Base-by-base conservation (phyloP, 1,140 invertebrate species). In the Macrobrachium nipponense region DNA sequence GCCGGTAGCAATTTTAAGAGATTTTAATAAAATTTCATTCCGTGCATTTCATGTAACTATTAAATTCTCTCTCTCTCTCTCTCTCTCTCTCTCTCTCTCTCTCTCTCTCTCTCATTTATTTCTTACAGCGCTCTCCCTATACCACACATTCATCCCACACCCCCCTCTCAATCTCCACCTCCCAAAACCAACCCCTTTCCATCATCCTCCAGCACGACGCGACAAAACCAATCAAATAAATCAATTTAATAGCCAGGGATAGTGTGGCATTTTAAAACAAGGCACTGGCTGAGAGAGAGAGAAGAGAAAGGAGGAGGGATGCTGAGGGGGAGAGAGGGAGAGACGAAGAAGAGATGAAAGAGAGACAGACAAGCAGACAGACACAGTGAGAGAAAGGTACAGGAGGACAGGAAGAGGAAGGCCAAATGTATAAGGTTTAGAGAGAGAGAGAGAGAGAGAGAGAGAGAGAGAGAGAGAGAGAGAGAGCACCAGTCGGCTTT, bases 151-250 rank as follows among this genome's bases (percentile, higher is more conserved):
- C 73, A 36, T 43, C 43, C n/a, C 75, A n/a, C 44, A n/a, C 44
- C 73, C 43, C 36, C 27, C 68, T 18, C 68, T 36, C 43, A 73
- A 36, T n/a, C 43, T 14, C 44, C 27, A 12, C 17, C 72, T 44
- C 43, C 72, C n/a, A 68, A 68, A 36, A 23, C 36, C 44, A 43
- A 11, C 68, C 64, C 64, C 64, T n/a, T 27, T 11, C n/a, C 64
- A 12, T 27, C 64, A 17, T 27, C n/a, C n/a, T n/a, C 72, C 36
- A 11, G 10, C 72, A 75, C 72, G 43, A 51, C 44, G 43, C 72
- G 72, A 75, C 72, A 36, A 36, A 75, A 75, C 72, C 72, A 75
- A 75, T 75, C 72, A 75, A 75, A 75, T 72, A 72, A 72, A 72
- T 75, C 43, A 75, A 75, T 75, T 75, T 75, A 75, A 75, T 75